Evolutionary conservation across 2,113 vertebrate genomes (phyloP), one percentile per base, ranked within the genome.

Genomic region (Haplotaxodon microlepis): DNA sequence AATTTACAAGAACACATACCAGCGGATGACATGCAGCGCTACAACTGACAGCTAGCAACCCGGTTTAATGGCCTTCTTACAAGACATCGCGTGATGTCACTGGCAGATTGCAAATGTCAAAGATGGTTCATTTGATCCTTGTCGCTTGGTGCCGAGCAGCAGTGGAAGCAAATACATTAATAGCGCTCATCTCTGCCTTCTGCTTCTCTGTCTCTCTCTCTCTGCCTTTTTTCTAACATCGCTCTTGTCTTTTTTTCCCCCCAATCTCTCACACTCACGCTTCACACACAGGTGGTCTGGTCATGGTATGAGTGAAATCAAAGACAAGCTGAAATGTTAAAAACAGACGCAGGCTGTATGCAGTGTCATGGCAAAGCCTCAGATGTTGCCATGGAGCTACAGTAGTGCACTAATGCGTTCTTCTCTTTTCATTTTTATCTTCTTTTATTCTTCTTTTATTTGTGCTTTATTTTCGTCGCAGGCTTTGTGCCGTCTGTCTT

Each of bases 91-190:
- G 12, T 94, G 89, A 92, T 94, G 89, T 92, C 81, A 27, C 71
- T 82, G 81, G 88, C 88, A 95, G 92, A 95, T 90, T 90, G 90
- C 83, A 92, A 86, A 90, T 94, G 93, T 93, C 94, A 94, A 83
- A 90, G 59, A 87, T 66, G 90, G 45, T 86, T 89, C 78, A 87
- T 93, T 91, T 94, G 92, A 93, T 95, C 88, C 53, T 83, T 81
- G 84, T 71, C 42, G 21, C 83, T 54, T 9, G 40, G 79, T 88
- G 87, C 82, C 73, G 40, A 90, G 84, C 71, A 80, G 80, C 84
- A 88, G 82, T 47, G 59, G 53, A 82, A 51, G 84, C 40, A 69
- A 86, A 40, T 63, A 31, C 69, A 82, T 71, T 87, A 88, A 86
- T 56, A 51, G 40, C 11, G 4, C 27, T 31, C 40, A 82, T 85